Base-by-base conservation (phyloP, 1,140 invertebrate species). In the Pseudomyrmex sp. region DNA sequence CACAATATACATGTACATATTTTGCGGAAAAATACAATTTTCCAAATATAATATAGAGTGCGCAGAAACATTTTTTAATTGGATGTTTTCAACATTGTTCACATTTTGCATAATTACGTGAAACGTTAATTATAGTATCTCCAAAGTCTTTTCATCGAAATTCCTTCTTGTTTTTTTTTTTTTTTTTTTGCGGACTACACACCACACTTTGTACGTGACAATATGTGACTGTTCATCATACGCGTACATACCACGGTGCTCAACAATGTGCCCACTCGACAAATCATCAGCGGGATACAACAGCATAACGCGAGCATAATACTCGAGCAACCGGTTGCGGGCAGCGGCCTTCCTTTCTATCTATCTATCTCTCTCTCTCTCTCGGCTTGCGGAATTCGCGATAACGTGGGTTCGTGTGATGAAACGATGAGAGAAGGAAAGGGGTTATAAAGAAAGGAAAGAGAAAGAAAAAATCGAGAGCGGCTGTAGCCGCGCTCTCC, bases 401-500 rank as follows among this genome's bases (percentile, higher is more conserved):
- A 82, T 63, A 63, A 73, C 58, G n/a, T 70, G n/a, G 48, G 56
- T 50, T 73, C 20, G 63, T 35, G 79, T 72, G 46, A 12, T 20
- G 35, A 61, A 52, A 50, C 15, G 15, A 13, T 35, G 50, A 63
- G 35, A 20, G 15, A 65, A 46, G 56, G 20, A 82, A 46, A n/a
- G 48, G 20, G 18, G 23, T 0, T 12, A 82, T 59, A 48, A 59
- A 63, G 12, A 12, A 62, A 65, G 26, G 62, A 23, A 8, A 54
- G 35, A 82, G 58, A 74, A 10, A 72, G 76, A 82, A 63, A 84
- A 50, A 83, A 66, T 79, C 70, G 54, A 83, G 82, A 80, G 52
- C 46, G 66, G 56, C 48, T 54, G 54, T 80, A 23, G 18, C 35
- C 48, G 65, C 48, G 50, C 50, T 77, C 58, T 77, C 63, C 59